These are phyloP conservation scores for Protonibea diacanthus DNA, from an alignment of 2,797 vertebrate species.

Conservation along the genomic window DNA sequence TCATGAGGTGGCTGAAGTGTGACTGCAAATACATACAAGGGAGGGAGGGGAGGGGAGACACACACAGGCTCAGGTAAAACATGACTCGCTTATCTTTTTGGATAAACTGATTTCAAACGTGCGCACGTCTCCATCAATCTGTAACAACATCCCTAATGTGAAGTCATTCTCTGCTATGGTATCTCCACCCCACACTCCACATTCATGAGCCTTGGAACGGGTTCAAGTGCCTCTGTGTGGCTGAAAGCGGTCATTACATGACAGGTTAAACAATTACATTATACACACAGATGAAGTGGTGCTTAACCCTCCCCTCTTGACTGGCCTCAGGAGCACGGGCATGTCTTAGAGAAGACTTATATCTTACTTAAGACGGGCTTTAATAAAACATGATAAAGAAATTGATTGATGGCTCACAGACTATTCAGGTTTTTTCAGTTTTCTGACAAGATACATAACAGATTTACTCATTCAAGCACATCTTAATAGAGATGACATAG, in stretches of 20 bases:
- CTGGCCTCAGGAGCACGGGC: conserved; percentile 8
- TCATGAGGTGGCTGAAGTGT: conserved; percentile 27
- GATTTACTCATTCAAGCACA: conserved; percentile 1
- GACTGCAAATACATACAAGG: conserved; percentile 14
- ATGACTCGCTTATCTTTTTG: background rate
- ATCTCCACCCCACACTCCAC: background rate
- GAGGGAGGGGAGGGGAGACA: background rate
- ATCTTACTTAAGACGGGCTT: background rate
- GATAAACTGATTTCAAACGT: conserved; percentile 4
- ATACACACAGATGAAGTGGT: conserved; percentile 13
- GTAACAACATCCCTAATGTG: conserved; percentile 14
- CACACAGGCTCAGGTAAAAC: background rate
- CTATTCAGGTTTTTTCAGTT: background rate
- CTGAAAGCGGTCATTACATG: conserved; percentile 58
- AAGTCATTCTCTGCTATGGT: conserved; percentile 47
- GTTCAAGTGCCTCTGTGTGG: conserved; percentile 69
- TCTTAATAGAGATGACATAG: background rate
- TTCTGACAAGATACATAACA: conserved; percentile 8
- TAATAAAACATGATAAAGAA: background rate
- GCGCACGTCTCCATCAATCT: background rate
- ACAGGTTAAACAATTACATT: conserved; percentile 14
- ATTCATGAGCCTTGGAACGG: conserved; percentile 4
- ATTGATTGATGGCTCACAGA: background rate
- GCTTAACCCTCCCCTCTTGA: background rate
- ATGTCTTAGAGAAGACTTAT: conserved; percentile 3